Percentiles rank a stretch among this genome's conserved stretches.
phyloP scores from a whole-genome alignment of 2,888 invertebrate species.

The Theretra japonica region DNA sequence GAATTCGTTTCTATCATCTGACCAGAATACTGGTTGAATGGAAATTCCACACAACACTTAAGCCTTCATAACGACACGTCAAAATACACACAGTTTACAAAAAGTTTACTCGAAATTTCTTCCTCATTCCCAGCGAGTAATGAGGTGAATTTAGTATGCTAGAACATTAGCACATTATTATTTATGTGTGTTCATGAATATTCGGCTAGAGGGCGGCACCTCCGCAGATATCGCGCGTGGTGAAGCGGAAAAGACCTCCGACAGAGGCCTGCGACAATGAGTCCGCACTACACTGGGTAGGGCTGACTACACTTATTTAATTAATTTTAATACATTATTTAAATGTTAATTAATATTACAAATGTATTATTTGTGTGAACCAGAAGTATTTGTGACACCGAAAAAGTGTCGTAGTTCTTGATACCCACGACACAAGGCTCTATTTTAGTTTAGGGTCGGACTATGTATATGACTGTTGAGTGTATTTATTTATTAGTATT shows the following conservation, averaged over 20 bases:
- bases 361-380: too few relatives aligned
- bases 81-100: neutral
- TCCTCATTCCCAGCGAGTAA: neutral
- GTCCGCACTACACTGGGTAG: conserved; percentile 51
- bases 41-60: too few relatives aligned
- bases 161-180: conserved; percentile 34
- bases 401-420: too few relatives aligned
- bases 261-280: conserved; percentile 81
- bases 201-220: conserved; percentile 63
- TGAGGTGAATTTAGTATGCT: conserved; percentile 8
- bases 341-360: neutral
- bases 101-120: neutral
- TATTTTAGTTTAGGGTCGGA: too few relatives aligned
- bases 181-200: conserved; percentile 63
- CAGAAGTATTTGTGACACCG: too few relatives aligned
- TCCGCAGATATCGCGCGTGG: conserved; percentile 72
- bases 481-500: too few relatives aligned
- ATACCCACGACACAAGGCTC: too few relatives aligned
- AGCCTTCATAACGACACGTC: neutral
- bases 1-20: too few relatives aligned
- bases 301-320: conserved; percentile 49
- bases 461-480: too few relatives aligned
- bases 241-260: conserved; percentile 79
- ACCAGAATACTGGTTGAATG: too few relatives aligned
- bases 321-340: conserved; percentile 5